Evolutionary conservation across 2,113 vertebrate genomes (phyloP).

Genomic region (Potamarius usumacintae): DNA sequence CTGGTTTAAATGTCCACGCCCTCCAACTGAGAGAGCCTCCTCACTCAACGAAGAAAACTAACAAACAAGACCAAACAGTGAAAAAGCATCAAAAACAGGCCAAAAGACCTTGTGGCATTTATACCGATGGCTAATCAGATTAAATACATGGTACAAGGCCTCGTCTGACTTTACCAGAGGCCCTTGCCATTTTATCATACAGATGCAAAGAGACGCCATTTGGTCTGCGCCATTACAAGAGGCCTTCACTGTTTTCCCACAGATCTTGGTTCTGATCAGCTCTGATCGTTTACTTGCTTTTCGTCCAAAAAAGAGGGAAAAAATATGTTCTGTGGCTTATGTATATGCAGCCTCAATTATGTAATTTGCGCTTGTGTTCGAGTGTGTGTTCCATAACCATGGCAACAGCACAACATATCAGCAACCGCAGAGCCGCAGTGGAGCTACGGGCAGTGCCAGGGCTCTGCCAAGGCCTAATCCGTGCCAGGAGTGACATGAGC

Average conservation of each 20-base stretch:
- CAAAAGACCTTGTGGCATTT: background rate
- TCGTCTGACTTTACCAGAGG: background rate
- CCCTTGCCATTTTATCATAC: slow-evolving; percentile 28
- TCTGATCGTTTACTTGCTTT: slow-evolving; percentile 39
- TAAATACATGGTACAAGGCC: background rate
- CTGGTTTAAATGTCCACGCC: slow-evolving; percentile 39
- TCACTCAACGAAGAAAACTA: background rate
- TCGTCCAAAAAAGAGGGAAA: slow-evolving; percentile 44
- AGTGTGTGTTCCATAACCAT: slow-evolving; percentile 70
- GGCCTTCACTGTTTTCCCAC: slow-evolving; percentile 48
- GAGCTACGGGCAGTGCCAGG: slow-evolving; percentile 68
- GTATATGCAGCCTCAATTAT: slow-evolving; percentile 75
- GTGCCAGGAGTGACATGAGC: slow-evolving; percentile 75
- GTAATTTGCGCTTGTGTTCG: slow-evolving; percentile 67
- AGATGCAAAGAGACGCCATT: slow-evolving; percentile 31
- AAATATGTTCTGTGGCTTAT: slow-evolving; percentile 63
- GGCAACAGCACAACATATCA: slow-evolving; percentile 78
- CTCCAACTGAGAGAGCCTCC: slow-evolving; percentile 17
- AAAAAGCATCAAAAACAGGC: slow-evolving; percentile 5
- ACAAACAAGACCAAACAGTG: background rate
- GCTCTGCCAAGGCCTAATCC: slow-evolving; percentile 74
- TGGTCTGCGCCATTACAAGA: slow-evolving; percentile 21
- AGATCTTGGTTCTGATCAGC: slow-evolving; percentile 46
- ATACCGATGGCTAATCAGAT: slow-evolving; percentile 17
- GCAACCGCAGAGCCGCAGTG: slow-evolving; percentile 69